Evolutionary conservation across 1,140 invertebrate genomes (phyloP), one percentile per base, ranked within the genome.

Genomic region (Drosophila athabasca): DNA sequence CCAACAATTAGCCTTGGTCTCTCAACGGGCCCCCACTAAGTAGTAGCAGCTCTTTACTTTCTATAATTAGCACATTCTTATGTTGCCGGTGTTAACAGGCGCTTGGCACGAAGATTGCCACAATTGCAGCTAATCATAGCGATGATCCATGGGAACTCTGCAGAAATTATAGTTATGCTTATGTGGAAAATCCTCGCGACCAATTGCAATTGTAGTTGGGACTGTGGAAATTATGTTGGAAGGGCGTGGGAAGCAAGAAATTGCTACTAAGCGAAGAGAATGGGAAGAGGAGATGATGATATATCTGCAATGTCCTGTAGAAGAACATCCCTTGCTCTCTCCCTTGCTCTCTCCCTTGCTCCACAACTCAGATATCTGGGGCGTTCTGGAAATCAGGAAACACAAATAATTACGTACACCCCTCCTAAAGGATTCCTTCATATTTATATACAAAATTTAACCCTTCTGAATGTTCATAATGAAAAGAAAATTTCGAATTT

Each of bases 31-130:
- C 49, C 60, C 11, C 58, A 26, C 65, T 72, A 76, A 76, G 76
- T 71, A 75, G 64, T 52, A 35, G 43, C 57, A 49, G 17, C 62
- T 65, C 50, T 50, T 49, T 11, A 17, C 72, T 65, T 67, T 61
- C 50, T 60, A 59, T 81, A 85, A 87, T 85, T 78, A 85, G 74
- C 82, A 85, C 78, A 87, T 85, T 78, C 61, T 55, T 73, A 62
- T 70, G 45, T 70, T 39, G 43, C 52, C 80, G 52, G 67, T 88
- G 74, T 71, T 85, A 62, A 85, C 65, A 70, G 53, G 45, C 31
- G 26, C 59, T 24, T 13, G 45, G 26, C 82, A 85, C 82, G 82
- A 65, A 87, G 74, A 76, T 67, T 19, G 31, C 55, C 26, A 50
- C 64, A 43, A 58, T 69, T 50, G 66, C 44, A 26, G 64, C 51